Evolutionary conservation across 1,140 invertebrate species (phyloP).

Genomic region (Drosophila lini): DNA sequence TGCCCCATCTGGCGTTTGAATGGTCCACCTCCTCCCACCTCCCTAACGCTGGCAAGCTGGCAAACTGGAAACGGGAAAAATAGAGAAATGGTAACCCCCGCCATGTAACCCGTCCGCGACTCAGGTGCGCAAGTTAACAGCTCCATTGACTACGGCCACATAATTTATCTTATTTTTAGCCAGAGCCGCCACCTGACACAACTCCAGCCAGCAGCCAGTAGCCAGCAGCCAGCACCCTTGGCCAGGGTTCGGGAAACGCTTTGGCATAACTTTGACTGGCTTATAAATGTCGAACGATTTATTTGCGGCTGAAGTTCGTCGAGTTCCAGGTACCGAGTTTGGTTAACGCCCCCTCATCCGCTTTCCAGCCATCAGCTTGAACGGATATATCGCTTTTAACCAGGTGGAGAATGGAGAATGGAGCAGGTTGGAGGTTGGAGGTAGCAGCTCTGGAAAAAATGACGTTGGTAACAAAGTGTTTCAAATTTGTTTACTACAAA

Average conservation of each 20-base stretch:
- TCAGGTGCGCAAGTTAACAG: slow-evolving; percentile 78
- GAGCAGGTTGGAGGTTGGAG: neutral
- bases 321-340: slow-evolving; percentile 20
- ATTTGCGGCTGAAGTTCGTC: slow-evolving; percentile 66
- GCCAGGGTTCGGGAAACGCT: slow-evolving; percentile 54
- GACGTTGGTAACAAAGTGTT: slow-evolving; percentile 74
- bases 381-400: slow-evolving; percentile 47
- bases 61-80: neutral
- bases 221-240: no score
- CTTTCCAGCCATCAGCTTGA: slow-evolving; percentile 16
- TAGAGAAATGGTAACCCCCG: neutral
- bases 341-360: slow-evolving; percentile 11
- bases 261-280: slow-evolving; percentile 80
- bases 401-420: neutral
- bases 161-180: slow-evolving; percentile 82
- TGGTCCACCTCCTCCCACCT: neutral
- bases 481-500: slow-evolving; percentile 79
- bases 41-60: slow-evolving; percentile 1
- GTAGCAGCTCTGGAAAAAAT: slow-evolving; percentile 29
- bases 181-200: slow-evolving; percentile 21
- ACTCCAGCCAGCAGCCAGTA: neutral
- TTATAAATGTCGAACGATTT: slow-evolving; percentile 83
- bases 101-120: slow-evolving; percentile 2
- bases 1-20: slow-evolving; percentile 54
- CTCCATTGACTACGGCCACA: slow-evolving; percentile 80